These are phyloP conservation scores for Diglossa cyanea DNA, from an alignment of 2,797 vertebrate species.

Conservation along the genomic window DNA sequence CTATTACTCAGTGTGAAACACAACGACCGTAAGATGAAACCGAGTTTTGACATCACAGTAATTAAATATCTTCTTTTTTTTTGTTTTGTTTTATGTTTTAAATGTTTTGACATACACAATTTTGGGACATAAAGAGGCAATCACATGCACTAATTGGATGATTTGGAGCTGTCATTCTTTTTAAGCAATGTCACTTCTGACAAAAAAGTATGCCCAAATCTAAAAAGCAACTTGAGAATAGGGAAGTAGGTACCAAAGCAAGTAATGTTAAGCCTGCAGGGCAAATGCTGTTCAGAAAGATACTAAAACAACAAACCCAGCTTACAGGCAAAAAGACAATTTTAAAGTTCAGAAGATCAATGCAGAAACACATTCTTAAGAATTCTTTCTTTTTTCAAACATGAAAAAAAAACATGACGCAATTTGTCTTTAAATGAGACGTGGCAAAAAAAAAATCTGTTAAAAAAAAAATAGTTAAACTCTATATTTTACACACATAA, in stretches of 20 bases:
- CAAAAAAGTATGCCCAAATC: neutral
- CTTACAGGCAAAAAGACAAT: neutral
- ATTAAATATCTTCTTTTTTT: neutral
- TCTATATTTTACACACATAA: neutral
- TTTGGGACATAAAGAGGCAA: neutral
- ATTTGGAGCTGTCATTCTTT: neutral
- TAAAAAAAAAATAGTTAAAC: neutral
- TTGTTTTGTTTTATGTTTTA: neutral
- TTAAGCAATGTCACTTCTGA: neutral
- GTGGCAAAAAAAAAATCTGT: rapidly evolving
- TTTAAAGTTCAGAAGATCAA: neutral
- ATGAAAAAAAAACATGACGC: neutral
- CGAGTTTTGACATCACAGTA: neutral
- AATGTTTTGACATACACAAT: neutral
- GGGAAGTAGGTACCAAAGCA: neutral
- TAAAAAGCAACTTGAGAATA: neutral
- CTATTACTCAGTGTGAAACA: neutral
- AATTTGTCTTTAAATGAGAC: neutral
- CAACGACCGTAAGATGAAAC: neutral
- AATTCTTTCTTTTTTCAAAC: neutral
- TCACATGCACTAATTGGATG: neutral
- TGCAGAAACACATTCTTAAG: neutral
- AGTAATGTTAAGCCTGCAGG: neutral
- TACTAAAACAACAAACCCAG: neutral
- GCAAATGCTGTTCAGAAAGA: neutral